Evolutionary conservation across 2,113 vertebrate genomes (phyloP), one percentile per base, ranked within the genome.

Genomic region (Cyanoramphus novaezelandiae): DNA sequence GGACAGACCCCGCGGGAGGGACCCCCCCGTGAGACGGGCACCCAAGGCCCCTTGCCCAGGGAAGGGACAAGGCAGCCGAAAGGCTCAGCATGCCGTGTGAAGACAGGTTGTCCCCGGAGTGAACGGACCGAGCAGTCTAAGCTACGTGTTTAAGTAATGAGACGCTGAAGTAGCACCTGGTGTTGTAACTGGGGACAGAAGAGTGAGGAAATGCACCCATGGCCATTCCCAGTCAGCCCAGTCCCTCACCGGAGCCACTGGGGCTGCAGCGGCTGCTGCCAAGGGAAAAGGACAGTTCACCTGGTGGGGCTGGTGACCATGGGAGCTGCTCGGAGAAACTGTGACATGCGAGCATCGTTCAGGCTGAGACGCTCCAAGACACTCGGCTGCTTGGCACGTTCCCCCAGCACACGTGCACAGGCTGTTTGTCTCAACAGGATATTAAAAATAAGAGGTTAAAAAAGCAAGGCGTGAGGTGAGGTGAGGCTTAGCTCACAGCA

Each of bases 381-480:
- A 1, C 59, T 88, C 62, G n/a, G 82, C 90, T 75, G 55, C 76
- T 78, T 1, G 0, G 82, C 88, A 90, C 75, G 63, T 33, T 47
- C 62, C 59, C 79, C 64, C 69, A 70, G 64, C 64, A 59, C 75
- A 53, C 11, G 4, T 52, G 39, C 68, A 62, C 19, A 10, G 70
- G 39, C 77, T 87, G 79, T 69, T 93, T 84, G 72, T 95, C 82
- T 96, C 92, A 76, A 96, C 96, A 97, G 94, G 95, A 96, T 97
- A 94, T 97, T 95, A 93, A 96, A 96, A 96, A 95, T 76, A 62
- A 90, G 91, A 87, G 57, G 29, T 65, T 93, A 93, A 88, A 78
- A 95, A 93, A 89, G 78, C 59, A 33, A 84, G 80, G 65, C 7
- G 0, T 1, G n/a, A 60, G 53, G 77, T 0, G 7, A 92, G 64